A percentile compares a stretch with the other conserved stretches of the same genome.
Conservation (phyloP, 2,113 vertebrate genomes). For the Tautogolabrus adspersus region DNA sequence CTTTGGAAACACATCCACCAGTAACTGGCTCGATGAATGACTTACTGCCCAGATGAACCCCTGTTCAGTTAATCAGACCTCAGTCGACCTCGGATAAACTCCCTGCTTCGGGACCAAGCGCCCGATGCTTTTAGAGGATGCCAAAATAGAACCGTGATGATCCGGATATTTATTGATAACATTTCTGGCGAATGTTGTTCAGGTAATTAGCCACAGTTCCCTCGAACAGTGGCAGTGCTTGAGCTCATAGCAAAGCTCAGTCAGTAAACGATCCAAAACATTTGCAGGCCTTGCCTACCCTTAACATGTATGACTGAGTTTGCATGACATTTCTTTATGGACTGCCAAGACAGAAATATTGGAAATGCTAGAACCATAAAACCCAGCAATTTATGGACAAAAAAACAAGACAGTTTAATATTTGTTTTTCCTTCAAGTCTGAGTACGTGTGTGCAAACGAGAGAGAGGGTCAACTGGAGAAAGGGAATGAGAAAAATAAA, state of each 20-base stretch:
- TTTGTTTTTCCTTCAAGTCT: constrained; percentile 61
- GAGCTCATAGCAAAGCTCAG: constrained; percentile 36
- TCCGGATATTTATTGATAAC: not conserved
- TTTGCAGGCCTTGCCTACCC: constrained; percentile 5
- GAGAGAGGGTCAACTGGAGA: constrained; percentile 36
- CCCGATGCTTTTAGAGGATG: not conserved
- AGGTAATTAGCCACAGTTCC: not conserved
- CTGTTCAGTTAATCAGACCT: constrained; percentile 33
- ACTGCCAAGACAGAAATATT: constrained; percentile 55
- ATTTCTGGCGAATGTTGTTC: constrained; percentile 10
- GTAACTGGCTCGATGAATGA: constrained; percentile 44
- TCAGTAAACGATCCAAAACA: constrained; percentile 34
- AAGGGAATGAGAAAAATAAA: constrained; percentile 51
- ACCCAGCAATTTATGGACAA: constrained; percentile 55
- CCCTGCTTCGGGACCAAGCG: not conserved
- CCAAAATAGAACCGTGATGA: constrained; percentile 15
- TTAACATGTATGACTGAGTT: constrained; percentile 17
- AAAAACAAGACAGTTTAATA: constrained; percentile 60
- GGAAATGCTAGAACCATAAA: constrained; percentile 59
- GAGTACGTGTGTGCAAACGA: constrained; percentile 44
- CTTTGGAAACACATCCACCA: constrained; percentile 50
- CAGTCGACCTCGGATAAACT: constrained; percentile 2
- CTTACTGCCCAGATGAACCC: constrained; percentile 42
- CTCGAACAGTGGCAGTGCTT: constrained; percentile 9
- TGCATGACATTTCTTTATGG: constrained; percentile 32